phyloP scores from a whole-genome alignment of 92 coral and sea anemone species.

The Epizoanthus ramosus region DNA sequence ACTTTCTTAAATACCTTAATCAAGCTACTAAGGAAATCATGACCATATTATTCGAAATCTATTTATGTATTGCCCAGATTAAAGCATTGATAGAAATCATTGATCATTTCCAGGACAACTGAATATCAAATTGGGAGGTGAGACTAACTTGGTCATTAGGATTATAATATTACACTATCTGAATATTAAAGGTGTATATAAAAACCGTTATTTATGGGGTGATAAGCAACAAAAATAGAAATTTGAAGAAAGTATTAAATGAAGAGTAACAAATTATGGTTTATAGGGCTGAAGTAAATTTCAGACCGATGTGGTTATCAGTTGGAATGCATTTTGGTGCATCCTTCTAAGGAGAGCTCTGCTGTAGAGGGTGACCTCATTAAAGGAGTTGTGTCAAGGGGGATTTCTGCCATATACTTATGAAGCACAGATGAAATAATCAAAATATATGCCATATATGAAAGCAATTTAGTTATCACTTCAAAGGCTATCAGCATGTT shows the following conservation, averaged over 20 bases:
- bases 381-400: background rate
- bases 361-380: background rate
- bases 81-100: too few relatives aligned
- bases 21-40: too few relatives aligned
- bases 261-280: slow-evolving; percentile 13
- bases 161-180: too few relatives aligned
- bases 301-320: slow-evolving; percentile 33
- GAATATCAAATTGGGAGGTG: too few relatives aligned
- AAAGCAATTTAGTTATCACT: background rate
- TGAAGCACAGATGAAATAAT: slow-evolving; percentile 1
- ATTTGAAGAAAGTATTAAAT: slow-evolving; percentile 1
- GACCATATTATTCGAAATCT: too few relatives aligned
- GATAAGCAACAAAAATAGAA: background rate
- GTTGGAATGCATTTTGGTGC: background rate
- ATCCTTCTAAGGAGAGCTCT: slow-evolving; percentile 10
- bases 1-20: too few relatives aligned
- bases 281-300: background rate
- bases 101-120: too few relatives aligned
- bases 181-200: background rate
- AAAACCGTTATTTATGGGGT: background rate
- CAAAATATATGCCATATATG: background rate
- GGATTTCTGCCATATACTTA: background rate
- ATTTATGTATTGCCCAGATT: too few relatives aligned
- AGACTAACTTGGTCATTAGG: too few relatives aligned
- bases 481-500: slow-evolving; percentile 28